Percentiles rank a stretch among this genome's conserved stretches.
Evolutionary conservation across 2,888 invertebrate species (phyloP).

Genomic region (Trichogramma dendrolimi): DNA sequence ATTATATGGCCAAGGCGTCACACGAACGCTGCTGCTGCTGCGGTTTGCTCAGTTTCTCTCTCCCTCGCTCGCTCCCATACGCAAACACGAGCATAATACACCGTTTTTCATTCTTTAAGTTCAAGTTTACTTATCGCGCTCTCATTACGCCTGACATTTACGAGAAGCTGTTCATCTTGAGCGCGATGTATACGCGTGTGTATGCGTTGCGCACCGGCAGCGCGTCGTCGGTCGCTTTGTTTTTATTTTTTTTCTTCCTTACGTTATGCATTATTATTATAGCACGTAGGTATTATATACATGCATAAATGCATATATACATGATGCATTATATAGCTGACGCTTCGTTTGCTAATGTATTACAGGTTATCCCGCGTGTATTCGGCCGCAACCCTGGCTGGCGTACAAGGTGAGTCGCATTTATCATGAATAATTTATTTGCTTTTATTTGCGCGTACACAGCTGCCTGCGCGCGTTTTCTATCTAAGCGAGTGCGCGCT

Average conservation of each 20-base stretch:
- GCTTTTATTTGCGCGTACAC: too few species aligned
- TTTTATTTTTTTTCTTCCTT: too few species aligned
- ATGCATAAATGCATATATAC: neutral
- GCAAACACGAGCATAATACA: neutral
- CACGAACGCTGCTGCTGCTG: too few species aligned
- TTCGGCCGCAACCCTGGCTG: constrained; percentile 74
- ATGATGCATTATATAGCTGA: constrained; percentile 10
- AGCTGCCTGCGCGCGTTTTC: too few species aligned
- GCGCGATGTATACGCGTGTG: neutral
- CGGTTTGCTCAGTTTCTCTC: neutral
- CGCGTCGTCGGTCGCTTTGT: neutral
- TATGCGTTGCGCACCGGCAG: neutral
- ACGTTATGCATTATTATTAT: too few species aligned
- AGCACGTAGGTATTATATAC: neutral
- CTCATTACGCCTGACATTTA: constrained; percentile 30
- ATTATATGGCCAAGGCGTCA: too few species aligned
- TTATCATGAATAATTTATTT: neutral
- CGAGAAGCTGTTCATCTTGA: constrained; percentile 29
- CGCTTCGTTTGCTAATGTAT: constrained; percentile 49
- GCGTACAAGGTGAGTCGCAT: constrained; percentile 66
- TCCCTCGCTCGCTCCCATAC: neutral
- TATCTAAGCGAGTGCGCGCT: too few species aligned
- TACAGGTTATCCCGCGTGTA: constrained; percentile 76
- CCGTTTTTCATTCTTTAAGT: constrained; percentile 19
- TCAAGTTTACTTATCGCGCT: constrained; percentile 30